A percentile compares a stretch with the other conserved stretches of the same genome.
These are phyloP conservation scores for Mactromeris polynyma DNA, from an alignment of 2,888 invertebrate species.

Conservation along the genomic window DNA sequence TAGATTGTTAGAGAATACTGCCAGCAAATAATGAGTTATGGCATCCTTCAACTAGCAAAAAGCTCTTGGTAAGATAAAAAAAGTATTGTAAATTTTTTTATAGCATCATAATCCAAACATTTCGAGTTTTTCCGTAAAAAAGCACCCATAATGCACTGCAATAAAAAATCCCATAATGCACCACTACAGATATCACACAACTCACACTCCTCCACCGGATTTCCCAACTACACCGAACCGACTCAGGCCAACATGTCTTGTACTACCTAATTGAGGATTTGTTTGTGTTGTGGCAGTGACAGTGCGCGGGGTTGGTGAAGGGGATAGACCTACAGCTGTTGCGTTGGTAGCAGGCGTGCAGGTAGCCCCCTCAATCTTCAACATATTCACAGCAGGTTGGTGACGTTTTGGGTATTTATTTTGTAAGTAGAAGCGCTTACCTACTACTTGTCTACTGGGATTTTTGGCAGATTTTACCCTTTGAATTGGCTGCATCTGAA, in stretches of 20 bases:
- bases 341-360: constrained; percentile 51
- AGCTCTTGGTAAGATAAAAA: not conserved
- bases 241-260: constrained; percentile 42
- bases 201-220: constrained; percentile 68
- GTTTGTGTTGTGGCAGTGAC: constrained; percentile 53
- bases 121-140: not conserved
- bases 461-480: constrained; percentile 77
- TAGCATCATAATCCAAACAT: not conserved
- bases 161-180: constrained; percentile 23
- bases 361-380: constrained; percentile 68
- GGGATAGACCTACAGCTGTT: constrained; percentile 38
- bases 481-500: constrained; percentile 60
- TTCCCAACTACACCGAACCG: constrained; percentile 53
- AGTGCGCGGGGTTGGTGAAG: constrained; percentile 54
- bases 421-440: constrained; percentile 73
- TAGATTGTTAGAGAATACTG: not conserved
- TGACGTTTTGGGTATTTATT: constrained; percentile 65
- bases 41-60: not conserved
- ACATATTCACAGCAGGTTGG: constrained; percentile 63
- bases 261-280: constrained; percentile 62
- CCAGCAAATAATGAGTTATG: not conserved
- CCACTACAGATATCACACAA: constrained; percentile 32
- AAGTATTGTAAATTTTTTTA: not conserved
- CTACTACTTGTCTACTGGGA: constrained; percentile 74
- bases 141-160: not conserved